Evolutionary conservation across 2,113 vertebrate species (phyloP).

Genomic region (Dromaius novaehollandiae): DNA sequence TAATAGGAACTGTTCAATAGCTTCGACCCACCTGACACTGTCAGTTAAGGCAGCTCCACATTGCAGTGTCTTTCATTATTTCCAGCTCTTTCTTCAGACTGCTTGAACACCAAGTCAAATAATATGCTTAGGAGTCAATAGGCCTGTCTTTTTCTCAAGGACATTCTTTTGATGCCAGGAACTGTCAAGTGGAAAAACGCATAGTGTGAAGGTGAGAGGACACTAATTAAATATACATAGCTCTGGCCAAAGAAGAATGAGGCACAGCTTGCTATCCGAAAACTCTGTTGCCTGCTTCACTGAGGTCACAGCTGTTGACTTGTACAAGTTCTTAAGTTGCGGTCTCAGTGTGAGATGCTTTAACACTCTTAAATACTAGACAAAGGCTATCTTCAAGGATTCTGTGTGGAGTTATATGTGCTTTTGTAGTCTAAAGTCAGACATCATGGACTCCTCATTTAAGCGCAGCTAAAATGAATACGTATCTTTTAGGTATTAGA

Average conservation of each 20-base stretch:
- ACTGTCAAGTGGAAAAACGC: conserved; percentile 90
- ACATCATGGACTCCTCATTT: background rate
- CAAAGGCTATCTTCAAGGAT: conserved; percentile 23
- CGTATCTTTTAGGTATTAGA: background rate
- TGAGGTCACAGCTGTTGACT: conserved; percentile 91
- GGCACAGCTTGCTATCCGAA: conserved; percentile 91
- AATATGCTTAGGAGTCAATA: conserved; percentile 84
- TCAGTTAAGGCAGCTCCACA: conserved; percentile 72
- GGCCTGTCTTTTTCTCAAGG: conserved; percentile 89
- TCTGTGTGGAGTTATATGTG: background rate
- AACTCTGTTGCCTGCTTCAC: conserved; percentile 83
- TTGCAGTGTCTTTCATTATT: conserved; percentile 78
- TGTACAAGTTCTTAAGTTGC: conserved; percentile 61
- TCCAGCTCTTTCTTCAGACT: conserved; percentile 76
- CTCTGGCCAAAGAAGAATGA: conserved; percentile 86
- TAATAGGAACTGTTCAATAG: conserved; percentile 82
- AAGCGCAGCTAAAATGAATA: background rate
- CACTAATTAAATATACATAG: conserved; percentile 95
- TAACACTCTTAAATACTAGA: conserved; percentile 43
- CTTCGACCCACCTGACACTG: conserved; percentile 78
- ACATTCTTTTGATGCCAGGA: conserved; percentile 93
- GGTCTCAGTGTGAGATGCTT: conserved; percentile 21
- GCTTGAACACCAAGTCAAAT: conserved; percentile 82
- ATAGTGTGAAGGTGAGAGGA: conserved; percentile 91
- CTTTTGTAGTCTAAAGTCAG: background rate